Conservation (phyloP, 2,797 vertebrate species). For the Rachycentron canadum region DNA sequence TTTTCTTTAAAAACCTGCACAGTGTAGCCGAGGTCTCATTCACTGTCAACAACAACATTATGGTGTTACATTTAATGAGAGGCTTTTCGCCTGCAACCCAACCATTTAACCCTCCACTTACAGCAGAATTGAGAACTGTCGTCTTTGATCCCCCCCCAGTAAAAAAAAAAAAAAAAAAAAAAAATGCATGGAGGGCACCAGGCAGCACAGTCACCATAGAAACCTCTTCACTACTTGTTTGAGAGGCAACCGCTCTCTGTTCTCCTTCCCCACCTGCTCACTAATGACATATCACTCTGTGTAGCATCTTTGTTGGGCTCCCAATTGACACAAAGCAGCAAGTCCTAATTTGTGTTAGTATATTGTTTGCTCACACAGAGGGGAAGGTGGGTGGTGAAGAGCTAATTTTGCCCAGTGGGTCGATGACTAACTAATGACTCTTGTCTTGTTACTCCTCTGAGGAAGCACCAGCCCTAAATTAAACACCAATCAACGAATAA, state of each 20-base stretch:
- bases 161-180: not conserved
- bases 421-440: constrained; percentile 66
- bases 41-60: not conserved
- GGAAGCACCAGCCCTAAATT: constrained; percentile 28
- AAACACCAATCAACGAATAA: constrained; percentile 37
- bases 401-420: constrained; percentile 46
- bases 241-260: constrained; percentile 74
- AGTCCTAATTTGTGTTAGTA: constrained; percentile 80
- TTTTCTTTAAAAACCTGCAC: too few species aligned
- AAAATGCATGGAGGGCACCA: constrained; percentile 46
- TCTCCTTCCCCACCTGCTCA: constrained; percentile 76
- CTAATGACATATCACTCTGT: constrained; percentile 83
- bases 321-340: constrained; percentile 79
- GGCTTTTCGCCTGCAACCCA: constrained; percentile 51
- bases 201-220: constrained; percentile 73
- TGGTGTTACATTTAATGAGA: constrained; percentile 64
- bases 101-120: constrained; percentile 76
- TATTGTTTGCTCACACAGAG: constrained; percentile 76
- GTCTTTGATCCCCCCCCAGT: constrained; percentile 53
- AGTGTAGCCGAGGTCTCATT: not conserved
- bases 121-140: constrained; percentile 43
- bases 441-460: constrained; percentile 45
- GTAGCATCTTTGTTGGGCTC: constrained; percentile 80
- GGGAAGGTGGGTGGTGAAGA: constrained; percentile 47
- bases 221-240: constrained; percentile 78